Evolutionary conservation across 2,113 vertebrate species (phyloP), one percentile per base, ranked within the genome.

Genomic region (Anseranas semipalmata): DNA sequence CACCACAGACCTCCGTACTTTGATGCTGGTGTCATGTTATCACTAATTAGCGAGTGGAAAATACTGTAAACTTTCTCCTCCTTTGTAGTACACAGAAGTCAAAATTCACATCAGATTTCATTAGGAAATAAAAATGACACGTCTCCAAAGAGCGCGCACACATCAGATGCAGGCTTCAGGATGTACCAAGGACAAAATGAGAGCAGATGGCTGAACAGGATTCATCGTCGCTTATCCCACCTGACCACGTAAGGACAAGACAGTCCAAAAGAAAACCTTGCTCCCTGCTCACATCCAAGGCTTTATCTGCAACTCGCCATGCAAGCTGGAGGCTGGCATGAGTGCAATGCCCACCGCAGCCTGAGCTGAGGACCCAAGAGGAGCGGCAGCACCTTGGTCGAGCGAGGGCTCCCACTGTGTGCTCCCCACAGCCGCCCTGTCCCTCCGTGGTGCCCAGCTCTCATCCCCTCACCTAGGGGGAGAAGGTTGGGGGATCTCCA

Each of bases 381-480:
- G 28, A 63, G 15, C 3, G 6, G 68, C 73, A 71, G 43, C 45
- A 53, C 14, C 50, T n/a, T 65, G 12, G 12, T 46, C 6, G 6
- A 59, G 56, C 1, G 2, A 33, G 37, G 30, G 33, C 58, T 50
- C 56, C 21, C 43, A 45, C 3, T 9, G 0, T 1, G 52, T 53
- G 32, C 8, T 43, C 6, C 28, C 9, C 35, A 59, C 81, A 33
- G 28, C 37, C 18, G 52, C 15, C 10, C 21, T 2, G 0, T n/a
- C n/a, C 22, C 15, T 76, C 15, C 1, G 1, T 0, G 0, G 24
- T 30, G 39, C 22, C 39, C 72, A 56, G n/a, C 11, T 75, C 27
- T 16, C 15, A 6, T 35, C 7, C 10, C 9, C 20, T 65, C 3
- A 3, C 9, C 24, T 27, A 1, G 7, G 10, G 4, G 5, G 12